These are phyloP conservation scores for Drosophila auraria DNA, from an alignment of 1,140 invertebrate species.

Conservation along the genomic window DNA sequence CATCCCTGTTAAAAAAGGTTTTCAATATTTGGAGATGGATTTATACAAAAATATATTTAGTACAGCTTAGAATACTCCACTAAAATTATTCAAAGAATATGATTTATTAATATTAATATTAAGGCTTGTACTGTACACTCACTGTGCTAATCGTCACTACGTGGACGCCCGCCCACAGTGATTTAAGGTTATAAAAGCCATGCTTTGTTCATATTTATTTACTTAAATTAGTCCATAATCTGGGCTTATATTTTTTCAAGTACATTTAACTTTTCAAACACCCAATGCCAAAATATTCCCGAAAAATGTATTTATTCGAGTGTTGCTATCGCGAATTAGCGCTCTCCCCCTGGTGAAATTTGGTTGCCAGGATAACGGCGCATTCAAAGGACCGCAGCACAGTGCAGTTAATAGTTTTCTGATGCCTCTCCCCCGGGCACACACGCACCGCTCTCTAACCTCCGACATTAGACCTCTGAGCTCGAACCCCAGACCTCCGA, in stretches of 20 bases:
- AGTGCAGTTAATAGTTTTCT: slow-evolving; percentile 75
- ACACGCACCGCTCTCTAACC: slow-evolving; percentile 37
- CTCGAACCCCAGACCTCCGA: slow-evolving; percentile 35
- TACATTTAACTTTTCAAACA: neutral
- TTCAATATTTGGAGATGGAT: neutral
- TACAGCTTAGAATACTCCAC: neutral
- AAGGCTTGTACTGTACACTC: too few species aligned
- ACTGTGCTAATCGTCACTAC: too few species aligned
- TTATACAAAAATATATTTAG: neutral
- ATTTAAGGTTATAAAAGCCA: too few species aligned
- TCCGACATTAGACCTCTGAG: slow-evolving; percentile 40
- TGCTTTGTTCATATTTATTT: neutral
- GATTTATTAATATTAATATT: too few species aligned
- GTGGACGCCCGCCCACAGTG: too few species aligned
- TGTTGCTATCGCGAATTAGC: slow-evolving; percentile 40
- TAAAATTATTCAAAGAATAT: too few species aligned
- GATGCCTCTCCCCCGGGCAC: slow-evolving; percentile 22
- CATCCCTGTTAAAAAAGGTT: neutral
- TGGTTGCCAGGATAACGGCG: slow-evolving; percentile 37
- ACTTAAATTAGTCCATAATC: neutral
- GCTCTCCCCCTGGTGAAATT: slow-evolving; percentile 27
- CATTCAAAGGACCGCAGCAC: slow-evolving; percentile 46
- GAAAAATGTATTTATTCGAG: slow-evolving; percentile 10
- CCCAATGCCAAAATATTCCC: neutral
- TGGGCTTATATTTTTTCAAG: neutral